phyloP scores from a whole-genome alignment of 35 echinoderm and acorn worm species.

The Ophiothrix spiculata region DNA sequence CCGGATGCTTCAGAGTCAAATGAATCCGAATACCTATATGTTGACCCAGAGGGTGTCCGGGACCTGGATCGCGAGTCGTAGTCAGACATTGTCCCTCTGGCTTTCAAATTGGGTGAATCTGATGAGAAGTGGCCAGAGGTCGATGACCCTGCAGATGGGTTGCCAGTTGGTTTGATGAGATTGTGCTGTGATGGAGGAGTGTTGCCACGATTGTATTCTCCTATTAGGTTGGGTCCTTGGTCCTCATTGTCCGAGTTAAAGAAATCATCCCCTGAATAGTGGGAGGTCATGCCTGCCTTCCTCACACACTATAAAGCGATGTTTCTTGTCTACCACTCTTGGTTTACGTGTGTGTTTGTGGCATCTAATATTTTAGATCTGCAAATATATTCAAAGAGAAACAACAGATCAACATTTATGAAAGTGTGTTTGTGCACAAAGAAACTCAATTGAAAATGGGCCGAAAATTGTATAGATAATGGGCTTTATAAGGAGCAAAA shows the following conservation, averaged over 20 bases:
- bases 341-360: too few relatives aligned
- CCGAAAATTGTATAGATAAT: too few relatives aligned
- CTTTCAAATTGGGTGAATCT: constrained; percentile 23
- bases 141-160: constrained; percentile 38
- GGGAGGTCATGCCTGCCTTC: too few relatives aligned
- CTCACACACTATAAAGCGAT: too few relatives aligned
- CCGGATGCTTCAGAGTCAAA: constrained; percentile 87
- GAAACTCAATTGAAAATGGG: too few relatives aligned
- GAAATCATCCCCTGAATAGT: too few relatives aligned
- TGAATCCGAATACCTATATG: constrained; percentile 57
- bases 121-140: neutral
- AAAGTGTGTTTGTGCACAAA: too few relatives aligned
- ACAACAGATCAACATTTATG: too few relatives aligned
- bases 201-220: constrained; percentile 37
- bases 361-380: too few relatives aligned
- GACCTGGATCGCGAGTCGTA: constrained; percentile 16
- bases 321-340: too few relatives aligned
- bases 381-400: too few relatives aligned
- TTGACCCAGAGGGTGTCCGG: constrained; percentile 34
- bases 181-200: neutral
- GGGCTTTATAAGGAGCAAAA: too few relatives aligned
- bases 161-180: constrained; percentile 12
- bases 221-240: constrained; percentile 33
- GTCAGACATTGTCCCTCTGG: neutral
- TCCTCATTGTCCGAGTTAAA: constrained; percentile 51